phyloP scores from a whole-genome alignment of 1,140 invertebrate species.

The Odontomachus brunneus region DNA sequence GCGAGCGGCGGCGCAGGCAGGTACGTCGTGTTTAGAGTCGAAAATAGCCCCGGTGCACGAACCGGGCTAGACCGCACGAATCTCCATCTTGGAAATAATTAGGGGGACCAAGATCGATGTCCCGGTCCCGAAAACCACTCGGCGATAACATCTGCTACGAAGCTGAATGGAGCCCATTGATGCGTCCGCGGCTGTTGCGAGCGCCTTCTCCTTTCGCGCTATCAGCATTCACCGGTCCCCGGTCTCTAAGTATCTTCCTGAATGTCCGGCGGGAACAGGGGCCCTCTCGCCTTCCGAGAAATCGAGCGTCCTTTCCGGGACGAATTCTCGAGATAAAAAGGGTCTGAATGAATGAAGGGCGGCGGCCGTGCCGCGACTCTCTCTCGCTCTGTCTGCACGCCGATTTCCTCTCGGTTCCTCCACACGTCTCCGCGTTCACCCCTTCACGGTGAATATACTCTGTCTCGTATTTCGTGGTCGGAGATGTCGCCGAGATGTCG shows the following conservation, averaged over 20 bases:
- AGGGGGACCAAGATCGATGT: conserved; percentile 85
- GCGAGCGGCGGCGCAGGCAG: conserved; percentile 18
- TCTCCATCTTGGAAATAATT: conserved; percentile 85
- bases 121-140: conserved; percentile 79
- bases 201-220: conserved; percentile 59
- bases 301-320: conserved; percentile 85
- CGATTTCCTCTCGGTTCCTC: conserved; percentile 44
- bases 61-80: conserved; percentile 66
- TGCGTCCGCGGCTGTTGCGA: conserved; percentile 74
- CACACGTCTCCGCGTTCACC: conserved; percentile 8
- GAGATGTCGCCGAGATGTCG: conserved; percentile 57
- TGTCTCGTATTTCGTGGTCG: conserved; percentile 20
- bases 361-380: conserved; percentile 49
- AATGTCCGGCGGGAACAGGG: conserved; percentile 46
- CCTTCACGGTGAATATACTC: background rate
- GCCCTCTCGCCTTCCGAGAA: conserved; percentile 81
- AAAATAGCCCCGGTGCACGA: conserved; percentile 62
- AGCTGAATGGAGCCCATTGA: conserved; percentile 85
- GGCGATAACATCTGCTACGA: conserved; percentile 82
- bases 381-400: conserved; percentile 27
- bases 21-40: conserved; percentile 55
- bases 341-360: conserved; percentile 85
- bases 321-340: conserved; percentile 85
- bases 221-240: conserved; percentile 67
- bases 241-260: conserved; percentile 70